A percentile compares a stretch with the other conserved stretches of the same genome.
phyloP scores from a whole-genome alignment of 2,797 vertebrate species.

The Lophotriccus pileatus region DNA sequence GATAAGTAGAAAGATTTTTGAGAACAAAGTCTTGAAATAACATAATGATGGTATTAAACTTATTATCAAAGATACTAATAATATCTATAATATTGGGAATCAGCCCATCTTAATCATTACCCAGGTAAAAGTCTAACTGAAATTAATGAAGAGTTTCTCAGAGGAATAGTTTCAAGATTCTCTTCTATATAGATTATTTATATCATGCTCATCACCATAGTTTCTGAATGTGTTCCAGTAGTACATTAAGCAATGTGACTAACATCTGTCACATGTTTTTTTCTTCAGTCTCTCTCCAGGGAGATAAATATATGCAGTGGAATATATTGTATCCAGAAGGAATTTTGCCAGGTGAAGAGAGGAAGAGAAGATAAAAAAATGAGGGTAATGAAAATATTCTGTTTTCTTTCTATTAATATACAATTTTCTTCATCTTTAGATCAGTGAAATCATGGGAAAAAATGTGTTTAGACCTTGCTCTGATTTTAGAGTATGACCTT shows the following conservation, averaged over 20 bases:
- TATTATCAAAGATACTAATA: neutral
- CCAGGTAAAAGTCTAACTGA: neutral
- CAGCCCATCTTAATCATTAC: neutral
- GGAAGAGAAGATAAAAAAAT: neutral
- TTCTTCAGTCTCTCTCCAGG: neutral
- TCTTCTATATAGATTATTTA: conserved; percentile 28
- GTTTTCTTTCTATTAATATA: neutral
- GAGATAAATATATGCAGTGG: neutral
- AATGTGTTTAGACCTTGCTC: neutral
- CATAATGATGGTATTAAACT: neutral
- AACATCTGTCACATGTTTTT: conserved; percentile 44
- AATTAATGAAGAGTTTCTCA: conserved; percentile 25
- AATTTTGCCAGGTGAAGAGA: neutral
- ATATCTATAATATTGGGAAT: neutral
- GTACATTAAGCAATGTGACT: conserved; percentile 33
- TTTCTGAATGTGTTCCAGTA: conserved; percentile 38
- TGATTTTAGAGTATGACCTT: neutral
- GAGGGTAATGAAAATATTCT: neutral
- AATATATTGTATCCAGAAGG: neutral
- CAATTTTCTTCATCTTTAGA: neutral
- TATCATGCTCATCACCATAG: conserved; percentile 15
- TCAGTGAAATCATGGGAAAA: neutral
- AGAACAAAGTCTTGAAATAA: neutral
- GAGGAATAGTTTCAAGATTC: neutral
- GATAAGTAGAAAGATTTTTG: neutral